A percentile compares a stretch with the other conserved stretches of the same genome.
These are phyloP conservation scores for Corythornis madagascariensis DNA, from an alignment of 2,113 vertebrate genomes.

Conservation along the genomic window DNA sequence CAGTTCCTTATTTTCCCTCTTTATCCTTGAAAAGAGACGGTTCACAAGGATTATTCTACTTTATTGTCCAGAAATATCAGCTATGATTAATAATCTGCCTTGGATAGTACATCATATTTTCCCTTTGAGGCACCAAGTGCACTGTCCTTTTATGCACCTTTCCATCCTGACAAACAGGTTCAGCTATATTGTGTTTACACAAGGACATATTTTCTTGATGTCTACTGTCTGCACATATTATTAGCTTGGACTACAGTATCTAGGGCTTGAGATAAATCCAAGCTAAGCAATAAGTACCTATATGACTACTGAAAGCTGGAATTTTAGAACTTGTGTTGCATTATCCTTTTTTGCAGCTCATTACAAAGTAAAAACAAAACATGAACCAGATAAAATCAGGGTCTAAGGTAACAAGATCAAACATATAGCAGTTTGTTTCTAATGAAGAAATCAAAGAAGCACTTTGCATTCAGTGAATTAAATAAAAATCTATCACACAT, in stretches of 20 bases:
- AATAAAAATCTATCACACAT: not conserved
- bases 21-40: slow-evolving; percentile 78
- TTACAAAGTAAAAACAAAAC: slow-evolving; percentile 14
- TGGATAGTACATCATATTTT: slow-evolving; percentile 73
- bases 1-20: slow-evolving; percentile 71
- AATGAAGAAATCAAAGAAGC: not conserved
- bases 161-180: slow-evolving; percentile 76
- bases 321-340: not conserved
- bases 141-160: slow-evolving; percentile 73
- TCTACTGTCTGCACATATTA: slow-evolving; percentile 56
- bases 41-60: slow-evolving; percentile 73
- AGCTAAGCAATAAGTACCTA: slow-evolving; percentile 23
- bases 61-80: slow-evolving; percentile 80
- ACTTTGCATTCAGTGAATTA: not conserved
- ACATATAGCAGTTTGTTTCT: not conserved
- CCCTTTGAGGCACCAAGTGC: slow-evolving; percentile 54
- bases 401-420: not conserved
- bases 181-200: slow-evolving; percentile 78
- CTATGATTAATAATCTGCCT: slow-evolving; percentile 78
- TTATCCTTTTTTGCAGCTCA: not conserved
- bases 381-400: not conserved
- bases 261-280: slow-evolving; percentile 56
- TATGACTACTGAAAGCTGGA: slow-evolving; percentile 18
- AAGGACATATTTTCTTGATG: slow-evolving; percentile 70
- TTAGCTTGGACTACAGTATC: slow-evolving; percentile 61